A percentile compares a stretch with the other conserved stretches of the same genome.
Evolutionary conservation across 2,797 vertebrate genomes (phyloP).

Genomic region (Botia almorhae): DNA sequence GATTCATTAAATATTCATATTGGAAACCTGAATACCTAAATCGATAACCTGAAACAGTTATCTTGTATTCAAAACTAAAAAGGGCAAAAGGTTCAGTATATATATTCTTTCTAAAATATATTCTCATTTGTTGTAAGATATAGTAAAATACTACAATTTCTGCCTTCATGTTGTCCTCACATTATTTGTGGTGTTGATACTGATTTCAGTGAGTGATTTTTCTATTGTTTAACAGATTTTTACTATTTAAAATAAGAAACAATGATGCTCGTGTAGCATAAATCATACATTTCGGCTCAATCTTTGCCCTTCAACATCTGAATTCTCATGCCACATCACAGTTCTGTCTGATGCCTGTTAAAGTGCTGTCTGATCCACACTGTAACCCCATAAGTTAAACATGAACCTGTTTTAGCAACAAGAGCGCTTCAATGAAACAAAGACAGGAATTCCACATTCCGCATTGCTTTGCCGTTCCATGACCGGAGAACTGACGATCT

Average conservation of each 20-base stretch:
- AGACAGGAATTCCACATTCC: neutral
- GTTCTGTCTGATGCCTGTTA: neutral
- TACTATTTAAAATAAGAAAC: neutral
- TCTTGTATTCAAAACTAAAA: conserved; percentile 4
- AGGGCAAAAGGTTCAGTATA: conserved; percentile 15
- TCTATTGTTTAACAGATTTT: neutral
- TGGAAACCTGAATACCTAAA: neutral
- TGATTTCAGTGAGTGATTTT: neutral
- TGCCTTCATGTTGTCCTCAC: neutral
- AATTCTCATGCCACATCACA: neutral
- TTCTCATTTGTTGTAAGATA: conserved; percentile 24
- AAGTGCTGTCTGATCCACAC: conserved; percentile 16
- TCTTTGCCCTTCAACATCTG: neutral
- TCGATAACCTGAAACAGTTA: neutral
- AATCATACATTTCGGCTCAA: neutral
- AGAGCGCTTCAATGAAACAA: conserved; percentile 2
- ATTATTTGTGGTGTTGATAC: conserved; percentile 5
- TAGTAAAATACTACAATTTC: conserved; percentile 1
- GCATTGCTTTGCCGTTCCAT: neutral
- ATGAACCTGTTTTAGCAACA: conserved; percentile 11
- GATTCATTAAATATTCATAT: conserved; percentile 2
- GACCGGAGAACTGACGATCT: neutral
- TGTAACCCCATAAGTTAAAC: conserved; percentile 11
- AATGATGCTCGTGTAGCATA: neutral
- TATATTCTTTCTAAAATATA: conserved; percentile 47